Percentiles rank a stretch among this genome's conserved stretches.
Evolutionary conservation across 2,113 vertebrate species (phyloP).

Genomic region (Piaya cayana): DNA sequence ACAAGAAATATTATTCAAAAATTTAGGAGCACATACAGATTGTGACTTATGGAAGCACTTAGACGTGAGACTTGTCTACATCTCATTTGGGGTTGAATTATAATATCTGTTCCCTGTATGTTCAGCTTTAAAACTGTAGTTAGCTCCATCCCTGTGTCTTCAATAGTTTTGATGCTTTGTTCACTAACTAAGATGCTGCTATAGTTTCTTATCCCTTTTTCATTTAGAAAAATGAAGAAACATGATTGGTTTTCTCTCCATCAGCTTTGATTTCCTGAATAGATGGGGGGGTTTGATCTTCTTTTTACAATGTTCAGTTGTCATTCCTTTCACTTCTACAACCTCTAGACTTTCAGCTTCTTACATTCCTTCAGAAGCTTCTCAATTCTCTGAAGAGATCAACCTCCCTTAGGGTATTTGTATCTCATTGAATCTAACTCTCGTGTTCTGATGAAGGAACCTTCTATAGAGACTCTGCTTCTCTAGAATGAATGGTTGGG

Average conservation of each 20-base stretch:
- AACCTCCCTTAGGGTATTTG: background rate
- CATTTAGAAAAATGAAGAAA: background rate
- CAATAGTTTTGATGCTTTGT: background rate
- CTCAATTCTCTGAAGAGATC: background rate
- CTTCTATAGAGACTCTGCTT: background rate
- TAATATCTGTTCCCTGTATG: background rate
- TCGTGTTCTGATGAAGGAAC: accelerated
- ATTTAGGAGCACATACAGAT: background rate
- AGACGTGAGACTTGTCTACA: background rate
- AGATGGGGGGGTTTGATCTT: background rate
- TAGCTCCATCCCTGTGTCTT: background rate
- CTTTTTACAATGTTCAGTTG: background rate
- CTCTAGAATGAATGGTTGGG: background rate
- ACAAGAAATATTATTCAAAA: background rate
- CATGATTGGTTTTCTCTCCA: background rate
- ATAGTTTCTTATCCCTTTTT: background rate
- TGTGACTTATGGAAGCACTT: background rate
- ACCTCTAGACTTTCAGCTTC: background rate
- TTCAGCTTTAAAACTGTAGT: background rate
- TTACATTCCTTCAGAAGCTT: background rate
- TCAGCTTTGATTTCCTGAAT: background rate
- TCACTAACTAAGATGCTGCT: background rate
- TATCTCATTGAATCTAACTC: background rate
- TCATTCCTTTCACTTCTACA: background rate
- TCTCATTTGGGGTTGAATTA: background rate